phyloP scores from a whole-genome alignment of 2,888 invertebrate genomes.

The Agriotes lineatus region DNA sequence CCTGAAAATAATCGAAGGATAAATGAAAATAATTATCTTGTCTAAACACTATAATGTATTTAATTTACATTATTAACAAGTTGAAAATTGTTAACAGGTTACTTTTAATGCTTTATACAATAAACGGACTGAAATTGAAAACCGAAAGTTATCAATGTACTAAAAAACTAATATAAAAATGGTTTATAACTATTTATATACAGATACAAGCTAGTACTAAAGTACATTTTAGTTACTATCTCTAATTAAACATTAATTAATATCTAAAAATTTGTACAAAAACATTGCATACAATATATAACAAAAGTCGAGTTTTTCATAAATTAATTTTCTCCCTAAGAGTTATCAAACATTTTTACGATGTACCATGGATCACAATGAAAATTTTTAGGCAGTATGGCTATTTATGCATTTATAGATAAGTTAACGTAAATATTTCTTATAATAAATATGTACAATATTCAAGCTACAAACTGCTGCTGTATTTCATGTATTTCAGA shows the following conservation, averaged over 20 bases:
- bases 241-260: neutral
- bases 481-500: too few relatives aligned
- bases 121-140: neutral
- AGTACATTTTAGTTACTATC: neutral
- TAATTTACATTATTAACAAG: slow-evolving; percentile 11
- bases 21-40: too few relatives aligned
- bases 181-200: neutral
- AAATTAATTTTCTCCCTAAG: neutral
- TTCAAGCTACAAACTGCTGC: too few relatives aligned
- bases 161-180: slow-evolving; percentile 7
- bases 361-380: neutral
- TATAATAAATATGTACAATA: too few relatives aligned
- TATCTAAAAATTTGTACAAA: slow-evolving; percentile 15
- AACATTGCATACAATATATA: neutral
- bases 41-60: slow-evolving; percentile 7
- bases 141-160: neutral
- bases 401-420: too few relatives aligned
- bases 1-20: too few relatives aligned
- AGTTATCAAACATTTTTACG: neutral
- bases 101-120: neutral
- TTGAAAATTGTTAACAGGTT: neutral
- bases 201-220: neutral
- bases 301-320: neutral
- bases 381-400: too few relatives aligned
- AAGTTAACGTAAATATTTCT: too few relatives aligned